Base-by-base conservation (phyloP, 2,113 vertebrate genomes). In the Thunnus maccoyii region DNA sequence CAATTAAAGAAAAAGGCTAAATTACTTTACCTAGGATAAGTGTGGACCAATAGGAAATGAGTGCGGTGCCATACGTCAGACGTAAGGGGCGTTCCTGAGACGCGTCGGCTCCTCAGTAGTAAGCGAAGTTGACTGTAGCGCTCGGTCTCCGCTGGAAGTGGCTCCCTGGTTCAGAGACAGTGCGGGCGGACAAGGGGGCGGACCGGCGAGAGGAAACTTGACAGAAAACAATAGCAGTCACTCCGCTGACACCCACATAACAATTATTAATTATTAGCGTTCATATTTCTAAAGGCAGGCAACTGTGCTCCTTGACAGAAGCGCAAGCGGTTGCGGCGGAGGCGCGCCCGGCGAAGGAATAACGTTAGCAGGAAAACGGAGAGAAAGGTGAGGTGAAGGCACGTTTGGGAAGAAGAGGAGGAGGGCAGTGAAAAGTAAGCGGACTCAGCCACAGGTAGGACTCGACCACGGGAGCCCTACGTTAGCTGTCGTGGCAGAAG, bases 11-110 rank as follows among this genome's bases (percentile, higher is more conserved):
- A 51, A 61, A 68, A 22, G 15, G 27, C 25, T 16, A 1, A 9
- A 41, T 9, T n/a, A 48, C 5, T 50, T 66, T 46, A 65, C 41
- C 36, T 16, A 52, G 51, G 20, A 16, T 2, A 5, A 2, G 2
- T 15, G 13, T 60, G 1, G 57, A 27, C 90, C 85, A 90, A 90
- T 91, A 6, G 66, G 58, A 75, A 69, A 22, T 2, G 62, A 87
- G 85, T 87, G 90, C 93, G 90, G 27, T 17, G 4, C 25, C 0
- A 2, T 10, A 82, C 92, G 93, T 95, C 92, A 94, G 61, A 88
- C 85, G 89, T 64, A 90, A 55, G 84, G 82, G 93, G 93, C 90
- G 90, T 90, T 46, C 30, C 41, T 1, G 56, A 62, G 85, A 79
- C 78, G 83, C 82, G 91, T 41, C 68, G 0, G 25, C 62, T 51